phyloP scores from a whole-genome alignment of 2,888 invertebrate genomes.

The Zeuzera pyrina region DNA sequence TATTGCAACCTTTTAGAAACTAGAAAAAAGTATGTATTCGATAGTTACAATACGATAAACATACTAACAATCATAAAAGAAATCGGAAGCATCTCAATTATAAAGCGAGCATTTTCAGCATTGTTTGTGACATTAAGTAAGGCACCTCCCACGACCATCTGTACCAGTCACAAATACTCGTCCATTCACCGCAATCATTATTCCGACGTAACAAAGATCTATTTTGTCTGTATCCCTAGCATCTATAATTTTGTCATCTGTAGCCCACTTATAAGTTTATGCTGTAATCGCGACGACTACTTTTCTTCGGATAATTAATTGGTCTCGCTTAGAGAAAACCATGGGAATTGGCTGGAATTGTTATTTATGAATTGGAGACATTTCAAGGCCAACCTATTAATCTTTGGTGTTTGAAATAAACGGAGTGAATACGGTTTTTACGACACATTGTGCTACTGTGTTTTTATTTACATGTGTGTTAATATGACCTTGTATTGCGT shows the following conservation, averaged over 20 bases:
- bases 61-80: slow-evolving; percentile 19
- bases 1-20: no score
- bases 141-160: slow-evolving; percentile 33
- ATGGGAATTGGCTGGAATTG: no score
- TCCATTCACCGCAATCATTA: slow-evolving; percentile 7
- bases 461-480: no score
- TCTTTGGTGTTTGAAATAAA: no score
- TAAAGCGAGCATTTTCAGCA: slow-evolving; percentile 27
- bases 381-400: no score
- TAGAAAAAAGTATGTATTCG: no score
- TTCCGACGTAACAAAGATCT: not conserved
- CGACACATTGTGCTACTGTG: no score
- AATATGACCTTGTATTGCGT: no score
- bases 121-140: slow-evolving; percentile 29
- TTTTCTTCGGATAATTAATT: slow-evolving; percentile 49
- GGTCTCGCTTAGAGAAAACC: slow-evolving; percentile 49
- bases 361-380: no score
- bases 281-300: slow-evolving; percentile 40
- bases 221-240: not conserved
- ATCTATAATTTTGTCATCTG: slow-evolving; percentile 12
- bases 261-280: slow-evolving; percentile 40
- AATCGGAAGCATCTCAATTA: slow-evolving; percentile 23
- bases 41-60: no score
- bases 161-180: slow-evolving; percentile 29
- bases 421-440: no score